A percentile compares a stretch with the other conserved stretches of the same genome.
Conservation (phyloP, 1,140 invertebrate genomes). For the Odontomachus brunneus region DNA sequence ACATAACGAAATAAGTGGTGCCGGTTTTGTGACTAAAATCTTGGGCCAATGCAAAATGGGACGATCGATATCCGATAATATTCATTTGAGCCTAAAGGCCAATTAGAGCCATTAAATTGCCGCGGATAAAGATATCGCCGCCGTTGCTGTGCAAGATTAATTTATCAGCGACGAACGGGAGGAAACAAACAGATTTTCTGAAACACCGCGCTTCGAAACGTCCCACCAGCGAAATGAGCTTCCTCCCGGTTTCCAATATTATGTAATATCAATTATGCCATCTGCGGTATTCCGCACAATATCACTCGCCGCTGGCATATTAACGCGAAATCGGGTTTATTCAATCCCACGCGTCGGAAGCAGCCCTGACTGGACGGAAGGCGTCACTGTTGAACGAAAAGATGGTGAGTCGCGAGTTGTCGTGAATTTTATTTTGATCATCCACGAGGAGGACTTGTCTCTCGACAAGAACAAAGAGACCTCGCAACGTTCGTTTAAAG, state of each 20-base stretch:
- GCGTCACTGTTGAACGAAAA: neutral
- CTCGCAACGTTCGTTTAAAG: neutral
- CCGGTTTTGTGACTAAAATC: neutral
- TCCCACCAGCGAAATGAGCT: conserved; percentile 49
- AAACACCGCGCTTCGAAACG: neutral
- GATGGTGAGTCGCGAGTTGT: conserved; percentile 13
- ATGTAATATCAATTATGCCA: conserved; percentile 54
- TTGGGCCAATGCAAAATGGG: neutral
- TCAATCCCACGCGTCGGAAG: conserved; percentile 34
- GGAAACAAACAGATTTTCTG: neutral
- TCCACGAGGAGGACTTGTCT: no score
- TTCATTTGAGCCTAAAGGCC: neutral
- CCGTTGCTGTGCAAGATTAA: neutral
- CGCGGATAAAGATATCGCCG: neutral
- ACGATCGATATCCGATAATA: neutral
- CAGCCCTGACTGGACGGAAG: conserved; percentile 8
- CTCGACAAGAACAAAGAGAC: neutral
- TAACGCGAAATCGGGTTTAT: conserved; percentile 42
- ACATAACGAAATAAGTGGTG: neutral
- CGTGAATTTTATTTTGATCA: neutral
- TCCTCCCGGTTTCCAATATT: conserved; percentile 22
- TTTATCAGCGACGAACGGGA: neutral
- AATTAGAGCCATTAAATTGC: neutral
- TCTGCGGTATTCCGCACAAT: conserved; percentile 35
- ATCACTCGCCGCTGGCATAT: conserved; percentile 41